Evolutionary conservation across 2,113 vertebrate genomes (phyloP), one percentile per base, ranked within the genome.

Genomic region (Etheostoma spectabile): DNA sequence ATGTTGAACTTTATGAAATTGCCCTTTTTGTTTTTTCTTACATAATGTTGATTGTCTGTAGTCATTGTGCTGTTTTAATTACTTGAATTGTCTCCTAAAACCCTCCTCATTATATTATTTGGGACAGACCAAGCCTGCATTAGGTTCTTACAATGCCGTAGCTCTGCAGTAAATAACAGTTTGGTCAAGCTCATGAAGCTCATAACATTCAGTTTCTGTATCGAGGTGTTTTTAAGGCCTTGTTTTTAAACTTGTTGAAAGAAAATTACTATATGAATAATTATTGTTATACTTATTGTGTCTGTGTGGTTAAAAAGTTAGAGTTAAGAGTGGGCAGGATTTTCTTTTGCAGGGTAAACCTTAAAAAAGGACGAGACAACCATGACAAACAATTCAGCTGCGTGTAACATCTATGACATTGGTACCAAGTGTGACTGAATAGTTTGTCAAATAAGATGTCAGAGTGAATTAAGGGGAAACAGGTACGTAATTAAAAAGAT

Each of bases 401-500:
- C 27, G 1, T n/a, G 55, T 60, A 2, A 57, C 4, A 79, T 30
- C 21, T 19, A 56, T 56, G 21, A 27, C 55, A 14, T 0, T 22
- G 13, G 18, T 11, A 11, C 14, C 22, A 18, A 11, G 33, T 71
- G 59, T 76, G 45, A 76, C 35, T 52, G 67, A 78, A 53, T 2
- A 19, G 27, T 49, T 21, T 30, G 65, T 35, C 42, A 76, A 70
- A 42, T 15, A 79, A 10, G 1, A 11, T 14, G 38, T 16, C 27
- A 8, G n/a, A 15, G 56, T 69, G 49, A 74, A 52, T 68, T n/a
- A 19, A 57, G 5, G 7, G 12, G 14, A 59, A 68, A 16, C 51
- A 33, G 51, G 51, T 42, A 18, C 18, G 57, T 63, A 42, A 75
- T 38, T 46, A 13, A 35, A 33, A 48, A 24, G 61, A 80, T 80